Conservation (phyloP, 2,113 vertebrate genomes). For the Tamias sibiricus region DNA sequence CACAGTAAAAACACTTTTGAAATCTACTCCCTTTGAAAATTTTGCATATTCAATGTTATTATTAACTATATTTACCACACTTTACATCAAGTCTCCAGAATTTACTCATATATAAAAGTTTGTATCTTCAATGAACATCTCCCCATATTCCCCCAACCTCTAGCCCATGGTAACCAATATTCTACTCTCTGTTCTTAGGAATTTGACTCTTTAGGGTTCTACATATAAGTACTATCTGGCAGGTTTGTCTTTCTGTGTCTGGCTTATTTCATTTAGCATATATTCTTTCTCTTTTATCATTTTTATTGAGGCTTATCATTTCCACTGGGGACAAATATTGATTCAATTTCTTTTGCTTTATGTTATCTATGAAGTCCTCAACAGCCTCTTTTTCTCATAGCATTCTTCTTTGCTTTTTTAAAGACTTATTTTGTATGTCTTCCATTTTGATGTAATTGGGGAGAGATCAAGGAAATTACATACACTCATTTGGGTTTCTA, state of each 20-base stretch:
- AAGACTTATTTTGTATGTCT: neutral
- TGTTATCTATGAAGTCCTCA: neutral
- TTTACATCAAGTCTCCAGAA: neutral
- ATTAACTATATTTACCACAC: neutral
- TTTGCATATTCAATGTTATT: neutral
- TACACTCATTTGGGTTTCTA: neutral
- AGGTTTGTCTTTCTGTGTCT: neutral
- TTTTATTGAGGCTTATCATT: neutral
- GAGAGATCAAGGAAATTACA: neutral
- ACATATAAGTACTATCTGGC: neutral
- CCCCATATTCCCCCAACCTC: accelerated
- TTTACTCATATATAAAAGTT: neutral
- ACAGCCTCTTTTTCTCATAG: neutral
- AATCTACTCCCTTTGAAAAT: neutral
- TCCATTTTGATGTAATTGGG: neutral
- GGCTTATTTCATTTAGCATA: neutral
- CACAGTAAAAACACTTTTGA: neutral
- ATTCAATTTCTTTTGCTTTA: neutral
- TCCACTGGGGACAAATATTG: neutral
- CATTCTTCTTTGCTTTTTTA: neutral
- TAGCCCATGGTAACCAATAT: neutral
- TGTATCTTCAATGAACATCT: neutral
- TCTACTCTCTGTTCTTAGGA: neutral
- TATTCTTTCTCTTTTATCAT: neutral
- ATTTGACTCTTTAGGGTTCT: neutral